Evolutionary conservation across 2,888 invertebrate genomes (phyloP).

Genomic region (Flexamia atlantica): DNA sequence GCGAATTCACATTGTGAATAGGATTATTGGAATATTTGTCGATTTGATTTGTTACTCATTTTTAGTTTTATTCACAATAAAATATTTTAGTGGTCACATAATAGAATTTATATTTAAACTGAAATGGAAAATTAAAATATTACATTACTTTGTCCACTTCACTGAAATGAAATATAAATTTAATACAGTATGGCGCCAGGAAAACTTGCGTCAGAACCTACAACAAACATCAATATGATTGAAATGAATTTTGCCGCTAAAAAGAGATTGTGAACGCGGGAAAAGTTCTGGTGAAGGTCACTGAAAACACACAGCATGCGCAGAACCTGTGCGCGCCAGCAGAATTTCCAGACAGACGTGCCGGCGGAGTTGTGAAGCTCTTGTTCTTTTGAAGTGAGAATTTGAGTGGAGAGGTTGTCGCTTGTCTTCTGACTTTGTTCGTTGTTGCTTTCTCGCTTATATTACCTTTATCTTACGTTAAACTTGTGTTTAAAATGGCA

Average conservation of each 20-base stretch:
- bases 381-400: constrained; percentile 56
- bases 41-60: too few relatives aligned
- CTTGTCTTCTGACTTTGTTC: neutral
- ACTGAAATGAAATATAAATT: too few relatives aligned
- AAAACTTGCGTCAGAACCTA: neutral
- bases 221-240: neutral
- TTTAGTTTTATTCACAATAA: too few relatives aligned
- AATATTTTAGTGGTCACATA: too few relatives aligned
- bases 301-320: constrained; percentile 47
- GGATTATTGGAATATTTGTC: too few relatives aligned
- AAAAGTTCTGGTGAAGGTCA: constrained; percentile 25
- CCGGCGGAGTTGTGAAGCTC: constrained; percentile 11
- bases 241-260: constrained; percentile 23
- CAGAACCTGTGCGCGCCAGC: constrained; percentile 42
- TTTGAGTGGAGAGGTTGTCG: constrained; percentile 53
- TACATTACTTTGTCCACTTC: too few relatives aligned
- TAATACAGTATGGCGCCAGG: neutral
- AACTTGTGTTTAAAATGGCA: constrained; percentile 78
- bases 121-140: too few relatives aligned
- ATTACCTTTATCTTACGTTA: constrained; percentile 1
- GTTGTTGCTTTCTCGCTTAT: constrained; percentile 25
- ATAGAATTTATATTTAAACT: too few relatives aligned
- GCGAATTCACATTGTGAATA: too few relatives aligned
- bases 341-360: constrained; percentile 9
- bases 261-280: constrained; percentile 43